These are phyloP conservation scores for Illadopsis cleaveri DNA, from an alignment of 2,113 vertebrate species.

Conservation along the genomic window DNA sequence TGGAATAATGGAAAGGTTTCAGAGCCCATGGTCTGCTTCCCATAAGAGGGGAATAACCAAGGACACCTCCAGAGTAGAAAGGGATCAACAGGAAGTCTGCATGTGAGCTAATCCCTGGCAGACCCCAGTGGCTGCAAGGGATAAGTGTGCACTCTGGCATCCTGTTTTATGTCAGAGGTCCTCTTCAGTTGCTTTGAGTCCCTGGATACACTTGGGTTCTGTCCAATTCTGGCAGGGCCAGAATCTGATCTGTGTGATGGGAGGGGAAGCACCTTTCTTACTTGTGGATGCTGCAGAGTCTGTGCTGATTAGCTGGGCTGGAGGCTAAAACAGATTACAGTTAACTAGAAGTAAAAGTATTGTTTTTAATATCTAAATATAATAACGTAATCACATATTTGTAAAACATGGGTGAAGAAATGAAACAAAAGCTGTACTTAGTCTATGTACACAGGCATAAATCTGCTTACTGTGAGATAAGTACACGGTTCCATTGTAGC, in stretches of 20 bases:
- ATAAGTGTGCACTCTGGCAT: neutral
- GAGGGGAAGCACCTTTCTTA: neutral
- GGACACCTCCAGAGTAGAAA: neutral
- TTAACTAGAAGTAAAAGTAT: neutral
- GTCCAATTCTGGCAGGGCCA: neutral
- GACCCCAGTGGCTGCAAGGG: neutral
- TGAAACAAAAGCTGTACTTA: neutral
- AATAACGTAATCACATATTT: neutral
- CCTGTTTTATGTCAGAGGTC: neutral
- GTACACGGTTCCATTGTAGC: neutral
- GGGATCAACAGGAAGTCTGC: neutral
- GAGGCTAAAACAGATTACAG: neutral
- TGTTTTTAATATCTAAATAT: neutral
- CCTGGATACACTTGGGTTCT: neutral
- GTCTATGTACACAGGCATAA: neutral
- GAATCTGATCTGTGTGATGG: neutral
- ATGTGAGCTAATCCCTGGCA: neutral
- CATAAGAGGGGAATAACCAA: neutral
- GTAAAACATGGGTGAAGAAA: neutral
- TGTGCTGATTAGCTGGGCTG: neutral
- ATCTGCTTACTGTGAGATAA: neutral
- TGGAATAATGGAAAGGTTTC: neutral
- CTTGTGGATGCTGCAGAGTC: neutral
- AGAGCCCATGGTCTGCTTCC: neutral
- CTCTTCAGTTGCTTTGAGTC: neutral